Base-by-base conservation (phyloP, 2,113 vertebrate genomes). In the Echinops telfairi region DNA sequence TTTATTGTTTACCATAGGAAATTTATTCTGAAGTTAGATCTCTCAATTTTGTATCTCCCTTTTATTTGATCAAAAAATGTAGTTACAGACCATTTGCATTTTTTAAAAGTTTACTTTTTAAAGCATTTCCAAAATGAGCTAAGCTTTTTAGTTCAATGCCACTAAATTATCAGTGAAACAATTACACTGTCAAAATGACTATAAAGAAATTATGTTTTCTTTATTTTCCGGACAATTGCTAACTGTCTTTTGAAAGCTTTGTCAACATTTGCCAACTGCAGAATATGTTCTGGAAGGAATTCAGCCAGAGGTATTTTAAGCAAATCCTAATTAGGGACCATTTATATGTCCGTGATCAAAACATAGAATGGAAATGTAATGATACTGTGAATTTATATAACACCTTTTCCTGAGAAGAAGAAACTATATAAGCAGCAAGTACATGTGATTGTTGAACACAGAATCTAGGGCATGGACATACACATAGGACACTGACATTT, bases 301-400 rank as follows among this genome's bases (percentile, higher is more conserved):
- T 75, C 62, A 94, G 38, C 29, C 58, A 86, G 70, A 88, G 47
- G 19, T 85, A 86, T 91, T 96, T 94, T 94, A 96, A 95, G 62
- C 17, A 86, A 86, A 90, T 86, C 25, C 58, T 93, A 90, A 90
- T 93, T 94, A 90, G 29, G 47, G 57, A 85, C 31, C 22, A 78
- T 91, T 90, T 95, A 86, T 82, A 90, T 88, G 78, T 58, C 89
- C 29, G 73, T 83, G 36, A 96, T 95, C 68, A 89, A 94, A 94
- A 84, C 64, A 82, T 6, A 93, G 66, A 53, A 76, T 62, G 15
- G 40, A 47, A 27, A 88, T 86, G 33, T 29, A 25, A 79, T 76
- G 60, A 75, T n/a, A 22, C 0, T 8, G 9, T 40, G 60, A 6
- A 77, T 83, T 76, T 89, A 60, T 47, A 89, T 53, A 80, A 33